phyloP scores from a whole-genome alignment of 1,140 invertebrate genomes.

The Nephotettix cincticeps region DNA sequence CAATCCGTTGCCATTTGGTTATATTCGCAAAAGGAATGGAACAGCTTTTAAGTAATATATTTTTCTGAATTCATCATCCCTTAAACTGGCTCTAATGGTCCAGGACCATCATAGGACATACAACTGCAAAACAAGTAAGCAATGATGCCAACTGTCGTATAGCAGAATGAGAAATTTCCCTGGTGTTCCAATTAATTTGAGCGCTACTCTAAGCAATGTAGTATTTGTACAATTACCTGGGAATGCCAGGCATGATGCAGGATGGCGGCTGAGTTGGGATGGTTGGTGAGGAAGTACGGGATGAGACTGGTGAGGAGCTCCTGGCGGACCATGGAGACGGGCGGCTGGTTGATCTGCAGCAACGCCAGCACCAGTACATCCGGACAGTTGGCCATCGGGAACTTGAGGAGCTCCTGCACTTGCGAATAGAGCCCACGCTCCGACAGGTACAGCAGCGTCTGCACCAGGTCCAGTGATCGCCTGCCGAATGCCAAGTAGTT shows the following conservation, averaged over 20 bases:
- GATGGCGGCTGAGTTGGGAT: slow-evolving; percentile 91
- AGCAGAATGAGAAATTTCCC: no score
- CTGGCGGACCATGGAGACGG: slow-evolving; percentile 72
- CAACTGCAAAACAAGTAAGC: no score
- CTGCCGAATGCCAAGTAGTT: no score
- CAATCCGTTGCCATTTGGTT: no score
- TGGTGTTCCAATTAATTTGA: no score
- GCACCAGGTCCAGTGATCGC: slow-evolving; percentile 87
- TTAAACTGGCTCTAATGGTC: no score
- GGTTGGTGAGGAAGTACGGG: slow-evolving; percentile 89
- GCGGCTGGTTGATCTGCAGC: slow-evolving; percentile 73
- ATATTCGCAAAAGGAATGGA: no score
- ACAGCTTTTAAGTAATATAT: no score
- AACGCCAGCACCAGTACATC: slow-evolving; percentile 88
- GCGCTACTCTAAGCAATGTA: no score
- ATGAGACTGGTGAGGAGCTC: slow-evolving; percentile 84
- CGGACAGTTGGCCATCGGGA: slow-evolving; percentile 89
- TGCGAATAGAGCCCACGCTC: slow-evolving; percentile 79
- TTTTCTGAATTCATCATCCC: no score
- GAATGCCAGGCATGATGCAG: slow-evolving; percentile 93
- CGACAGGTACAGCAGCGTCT: slow-evolving; percentile 81
- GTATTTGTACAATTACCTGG: slow-evolving; percentile 49
- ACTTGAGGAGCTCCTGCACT: slow-evolving; percentile 90
- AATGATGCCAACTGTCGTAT: no score
- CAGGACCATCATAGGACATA: no score